A percentile compares a stretch with the other conserved stretches of the same genome.
phyloP scores from a whole-genome alignment of 2,113 vertebrate species.

The Neolamprologus hecqui region DNA sequence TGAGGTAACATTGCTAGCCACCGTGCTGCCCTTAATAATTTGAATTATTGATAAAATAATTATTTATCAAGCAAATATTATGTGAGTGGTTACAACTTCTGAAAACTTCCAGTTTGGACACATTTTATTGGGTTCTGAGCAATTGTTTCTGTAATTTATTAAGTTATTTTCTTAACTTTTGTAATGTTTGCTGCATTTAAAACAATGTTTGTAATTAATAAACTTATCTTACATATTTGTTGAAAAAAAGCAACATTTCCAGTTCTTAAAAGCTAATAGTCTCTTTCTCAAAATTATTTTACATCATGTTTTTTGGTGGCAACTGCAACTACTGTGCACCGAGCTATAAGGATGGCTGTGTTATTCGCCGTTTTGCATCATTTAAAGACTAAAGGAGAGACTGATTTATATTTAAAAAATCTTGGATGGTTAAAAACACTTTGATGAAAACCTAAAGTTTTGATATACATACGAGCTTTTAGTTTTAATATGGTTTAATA shows the following conservation, averaged over 20 bases:
- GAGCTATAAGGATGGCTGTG: too few relatives aligned
- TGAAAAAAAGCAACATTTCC: neutral
- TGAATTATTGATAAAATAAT: neutral
- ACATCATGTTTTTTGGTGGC: neutral
- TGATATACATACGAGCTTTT: neutral
- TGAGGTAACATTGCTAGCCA: neutral
- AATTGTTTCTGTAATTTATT: neutral
- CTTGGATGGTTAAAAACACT: neutral
- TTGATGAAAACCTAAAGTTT: neutral
- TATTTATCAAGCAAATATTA: neutral
- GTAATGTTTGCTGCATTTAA: neutral
- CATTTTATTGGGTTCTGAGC: neutral
- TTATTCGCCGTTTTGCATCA: accelerated
- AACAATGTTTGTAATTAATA: neutral
- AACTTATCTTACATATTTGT: accelerated
- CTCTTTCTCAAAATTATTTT: neutral
- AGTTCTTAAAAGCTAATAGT: neutral
- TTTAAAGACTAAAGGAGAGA: neutral
- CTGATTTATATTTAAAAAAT: neutral
- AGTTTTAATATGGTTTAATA: neutral
- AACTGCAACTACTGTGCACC: neutral
- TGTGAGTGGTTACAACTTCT: neutral
- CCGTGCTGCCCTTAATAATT: neutral
- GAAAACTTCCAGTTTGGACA: accelerated
- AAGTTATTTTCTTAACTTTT: neutral